phyloP scores from a whole-genome alignment of 2,888 invertebrate genomes.

The Nomada ferruginata region DNA sequence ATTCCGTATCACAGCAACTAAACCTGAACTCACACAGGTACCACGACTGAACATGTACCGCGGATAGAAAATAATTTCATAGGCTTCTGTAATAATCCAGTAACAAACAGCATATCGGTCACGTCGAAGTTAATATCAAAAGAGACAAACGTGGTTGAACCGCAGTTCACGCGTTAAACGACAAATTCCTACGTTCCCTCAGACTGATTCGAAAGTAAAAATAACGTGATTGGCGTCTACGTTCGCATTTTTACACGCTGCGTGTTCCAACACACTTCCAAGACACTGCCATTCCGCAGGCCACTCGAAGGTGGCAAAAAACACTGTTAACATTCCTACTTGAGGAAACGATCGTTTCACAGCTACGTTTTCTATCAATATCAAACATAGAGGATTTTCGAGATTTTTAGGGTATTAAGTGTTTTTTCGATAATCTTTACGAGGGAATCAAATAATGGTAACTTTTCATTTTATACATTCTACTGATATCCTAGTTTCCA shows the following conservation, averaged over 20 bases:
- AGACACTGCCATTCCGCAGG: slow-evolving; percentile 66
- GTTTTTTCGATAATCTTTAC: slow-evolving; percentile 48
- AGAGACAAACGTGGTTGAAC: background rate
- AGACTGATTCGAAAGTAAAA: slow-evolving; percentile 66
- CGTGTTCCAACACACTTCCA: slow-evolving; percentile 56
- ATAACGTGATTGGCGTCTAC: slow-evolving; percentile 27
- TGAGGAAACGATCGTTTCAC: slow-evolving; percentile 46
- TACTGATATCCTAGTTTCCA: slow-evolving; percentile 28
- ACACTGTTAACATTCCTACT: slow-evolving; percentile 35
- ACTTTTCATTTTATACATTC: background rate
- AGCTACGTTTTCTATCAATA: background rate
- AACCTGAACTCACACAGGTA: background rate
- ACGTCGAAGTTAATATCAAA: background rate
- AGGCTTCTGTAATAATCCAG: background rate
- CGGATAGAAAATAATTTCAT: background rate
- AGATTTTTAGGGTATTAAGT: slow-evolving; percentile 1
- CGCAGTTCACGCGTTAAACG: slow-evolving; percentile 1
- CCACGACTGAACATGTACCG: background rate
- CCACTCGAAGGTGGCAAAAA: slow-evolving; percentile 43
- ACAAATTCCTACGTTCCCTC: slow-evolving; percentile 41
- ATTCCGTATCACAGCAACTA: too few species aligned
- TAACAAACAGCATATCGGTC: slow-evolving; percentile 16
- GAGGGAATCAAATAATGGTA: background rate
- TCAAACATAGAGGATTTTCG: background rate
- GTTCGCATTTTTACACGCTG: slow-evolving; percentile 30